A percentile compares a stretch with the other conserved stretches of the same genome.
phyloP scores from a whole-genome alignment of 2,797 vertebrate genomes.

The Thunnus albacares region DNA sequence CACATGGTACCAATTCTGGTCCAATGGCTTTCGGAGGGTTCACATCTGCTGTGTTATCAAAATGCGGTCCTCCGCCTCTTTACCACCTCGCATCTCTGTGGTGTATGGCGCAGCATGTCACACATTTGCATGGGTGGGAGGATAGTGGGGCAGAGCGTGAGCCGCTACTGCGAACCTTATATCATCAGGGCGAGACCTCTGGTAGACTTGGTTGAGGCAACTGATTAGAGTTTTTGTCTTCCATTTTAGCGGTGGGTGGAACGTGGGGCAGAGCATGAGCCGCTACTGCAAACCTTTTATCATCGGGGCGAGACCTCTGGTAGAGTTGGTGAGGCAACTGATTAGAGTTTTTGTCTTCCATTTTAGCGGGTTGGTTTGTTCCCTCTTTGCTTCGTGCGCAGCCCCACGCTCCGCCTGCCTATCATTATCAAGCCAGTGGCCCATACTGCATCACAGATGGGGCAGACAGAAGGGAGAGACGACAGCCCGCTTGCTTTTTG shows the following conservation, averaged over 20 bases:
- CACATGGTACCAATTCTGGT: constrained; percentile 76
- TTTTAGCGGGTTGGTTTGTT: constrained; percentile 55
- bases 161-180: constrained; percentile 45
- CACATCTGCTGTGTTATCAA: constrained; percentile 75
- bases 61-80: constrained; percentile 56
- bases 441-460: constrained; percentile 87
- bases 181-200: constrained; percentile 51
- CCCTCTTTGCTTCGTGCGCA: constrained; percentile 56
- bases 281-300: constrained; percentile 44
- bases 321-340: constrained; percentile 47
- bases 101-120: constrained; percentile 47
- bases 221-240: constrained; percentile 45
- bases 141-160: constrained; percentile 31
- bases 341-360: constrained; percentile 57
- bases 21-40: constrained; percentile 70
- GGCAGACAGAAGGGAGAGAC: constrained; percentile 85
- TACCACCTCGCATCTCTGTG: constrained; percentile 56
- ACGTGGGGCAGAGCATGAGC: constrained; percentile 33
- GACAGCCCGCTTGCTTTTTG: constrained; percentile 83
- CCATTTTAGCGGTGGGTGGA: constrained; percentile 27
- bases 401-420: constrained; percentile 67
- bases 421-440: constrained; percentile 80
- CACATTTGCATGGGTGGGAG: constrained; percentile 55
- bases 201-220: constrained; percentile 45
- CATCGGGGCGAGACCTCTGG: constrained; percentile 50